Evolutionary conservation across 2,797 vertebrate genomes (phyloP).

Genomic region (Falco peregrinus): DNA sequence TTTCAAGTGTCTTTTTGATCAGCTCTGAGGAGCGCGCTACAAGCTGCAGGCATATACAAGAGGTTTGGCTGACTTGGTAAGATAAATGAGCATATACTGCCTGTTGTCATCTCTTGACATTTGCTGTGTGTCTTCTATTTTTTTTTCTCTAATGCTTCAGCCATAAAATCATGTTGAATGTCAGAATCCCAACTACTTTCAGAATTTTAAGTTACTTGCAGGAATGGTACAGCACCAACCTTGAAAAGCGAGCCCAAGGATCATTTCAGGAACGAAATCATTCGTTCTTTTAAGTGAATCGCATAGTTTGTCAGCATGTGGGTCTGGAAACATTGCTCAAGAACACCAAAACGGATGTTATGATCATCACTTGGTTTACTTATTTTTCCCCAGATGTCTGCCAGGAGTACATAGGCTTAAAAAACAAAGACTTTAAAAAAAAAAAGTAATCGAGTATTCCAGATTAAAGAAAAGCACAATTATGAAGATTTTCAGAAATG

Average conservation of each 20-base stretch:
- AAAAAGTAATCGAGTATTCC: not conserved
- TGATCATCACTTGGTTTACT: not conserved
- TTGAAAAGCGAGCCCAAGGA: not conserved
- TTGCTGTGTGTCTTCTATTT: not conserved
- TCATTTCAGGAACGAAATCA: not conserved
- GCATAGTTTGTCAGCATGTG: not conserved
- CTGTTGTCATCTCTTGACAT: not conserved
- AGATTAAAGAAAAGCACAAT: not conserved
- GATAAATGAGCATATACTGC: not conserved
- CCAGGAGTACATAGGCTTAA: not conserved
- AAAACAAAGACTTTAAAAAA: not conserved
- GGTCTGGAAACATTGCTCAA: not conserved
- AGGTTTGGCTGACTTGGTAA: not conserved
- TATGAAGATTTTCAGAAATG: not conserved
- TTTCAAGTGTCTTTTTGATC: not conserved
- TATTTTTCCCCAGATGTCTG: not conserved
- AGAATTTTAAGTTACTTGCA: not conserved
- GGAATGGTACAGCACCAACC: not conserved
- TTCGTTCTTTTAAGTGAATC: not conserved
- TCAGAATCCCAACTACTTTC: not conserved
- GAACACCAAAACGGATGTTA: not conserved
- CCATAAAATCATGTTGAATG: not conserved
- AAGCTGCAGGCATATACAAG: not conserved
- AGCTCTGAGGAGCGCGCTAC: not conserved
- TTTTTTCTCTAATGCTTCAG: not conserved